Evolutionary conservation across 2,797 vertebrate species (phyloP).

Genomic region (Gorsachius magnificus): DNA sequence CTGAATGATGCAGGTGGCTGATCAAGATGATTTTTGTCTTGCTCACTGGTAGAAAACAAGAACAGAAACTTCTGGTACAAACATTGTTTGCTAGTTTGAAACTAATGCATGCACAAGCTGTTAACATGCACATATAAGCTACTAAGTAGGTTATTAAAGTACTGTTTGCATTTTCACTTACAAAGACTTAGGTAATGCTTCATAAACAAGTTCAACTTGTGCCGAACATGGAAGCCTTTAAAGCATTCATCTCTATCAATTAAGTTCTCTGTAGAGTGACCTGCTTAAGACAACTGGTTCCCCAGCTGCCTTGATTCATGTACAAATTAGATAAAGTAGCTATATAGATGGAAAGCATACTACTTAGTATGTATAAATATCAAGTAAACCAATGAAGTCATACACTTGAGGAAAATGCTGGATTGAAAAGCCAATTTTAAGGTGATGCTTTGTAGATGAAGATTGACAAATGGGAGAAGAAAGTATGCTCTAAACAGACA

Average conservation of each 20-base stretch:
- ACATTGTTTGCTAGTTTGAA: neutral
- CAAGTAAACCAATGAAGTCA: neutral
- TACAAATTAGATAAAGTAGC: neutral
- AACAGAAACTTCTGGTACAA: neutral
- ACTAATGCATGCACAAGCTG: neutral
- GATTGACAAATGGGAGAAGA: neutral
- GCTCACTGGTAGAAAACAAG: neutral
- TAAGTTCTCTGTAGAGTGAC: neutral
- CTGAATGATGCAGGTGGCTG: neutral
- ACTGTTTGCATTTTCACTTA: neutral
- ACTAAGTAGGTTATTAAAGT: neutral
- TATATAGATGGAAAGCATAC: neutral
- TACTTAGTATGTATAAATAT: neutral
- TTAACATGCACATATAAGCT: neutral
- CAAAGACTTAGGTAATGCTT: neutral
- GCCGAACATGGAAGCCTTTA: neutral
- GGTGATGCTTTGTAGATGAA: neutral
- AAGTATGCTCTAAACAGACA: neutral
- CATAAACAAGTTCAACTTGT: neutral
- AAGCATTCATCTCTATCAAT: neutral
- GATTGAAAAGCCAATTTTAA: neutral
- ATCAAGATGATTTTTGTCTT: neutral
- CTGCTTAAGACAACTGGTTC: neutral
- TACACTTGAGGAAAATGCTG: neutral
- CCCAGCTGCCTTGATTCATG: neutral